phyloP scores from a whole-genome alignment of 2,888 invertebrate genomes.

The Junonia oenone region DNA sequence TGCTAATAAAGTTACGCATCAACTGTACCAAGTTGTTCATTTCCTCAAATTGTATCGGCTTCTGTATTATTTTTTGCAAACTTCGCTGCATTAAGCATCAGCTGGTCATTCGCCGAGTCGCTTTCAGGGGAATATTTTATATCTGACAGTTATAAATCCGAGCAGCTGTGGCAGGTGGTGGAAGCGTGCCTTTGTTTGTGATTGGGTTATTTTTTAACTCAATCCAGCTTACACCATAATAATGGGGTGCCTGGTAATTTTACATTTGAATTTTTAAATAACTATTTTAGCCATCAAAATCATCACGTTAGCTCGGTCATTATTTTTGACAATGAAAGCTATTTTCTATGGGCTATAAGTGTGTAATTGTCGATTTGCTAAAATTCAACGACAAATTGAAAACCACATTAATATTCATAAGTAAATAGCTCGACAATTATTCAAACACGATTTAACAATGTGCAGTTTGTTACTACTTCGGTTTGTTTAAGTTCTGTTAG shows the following conservation, averaged over 20 bases:
- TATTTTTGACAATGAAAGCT: neutral
- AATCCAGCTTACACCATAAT: constrained; percentile 25
- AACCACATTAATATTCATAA: constrained; percentile 55
- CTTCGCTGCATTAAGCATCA: constrained; percentile 47
- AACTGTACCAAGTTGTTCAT: neutral
- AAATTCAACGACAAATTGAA: constrained; percentile 21
- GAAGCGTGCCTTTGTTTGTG: constrained; percentile 57
- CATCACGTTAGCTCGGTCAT: neutral
- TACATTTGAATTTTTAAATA: constrained; percentile 35
- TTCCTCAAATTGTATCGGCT: neutral
- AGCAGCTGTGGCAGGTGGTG: constrained; percentile 70
- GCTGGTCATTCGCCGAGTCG: constrained; percentile 46
- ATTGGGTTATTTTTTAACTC: constrained; percentile 35
- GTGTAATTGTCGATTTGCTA: neutral
- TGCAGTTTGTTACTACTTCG: constrained; percentile 30
- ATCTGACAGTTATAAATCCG: constrained; percentile 57
- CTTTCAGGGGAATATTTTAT: constrained; percentile 56
- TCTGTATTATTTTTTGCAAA: neutral
- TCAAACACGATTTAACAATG: constrained; percentile 47
- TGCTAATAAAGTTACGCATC: constrained; percentile 1
- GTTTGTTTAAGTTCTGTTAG: constrained; percentile 46
- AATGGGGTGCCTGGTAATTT: constrained; percentile 38
- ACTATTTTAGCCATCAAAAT: neutral
- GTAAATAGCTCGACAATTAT: constrained; percentile 47
- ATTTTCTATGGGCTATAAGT: too few relatives aligned